Evolutionary conservation across 2,113 vertebrate species (phyloP).

Genomic region (Passerina amoena): DNA sequence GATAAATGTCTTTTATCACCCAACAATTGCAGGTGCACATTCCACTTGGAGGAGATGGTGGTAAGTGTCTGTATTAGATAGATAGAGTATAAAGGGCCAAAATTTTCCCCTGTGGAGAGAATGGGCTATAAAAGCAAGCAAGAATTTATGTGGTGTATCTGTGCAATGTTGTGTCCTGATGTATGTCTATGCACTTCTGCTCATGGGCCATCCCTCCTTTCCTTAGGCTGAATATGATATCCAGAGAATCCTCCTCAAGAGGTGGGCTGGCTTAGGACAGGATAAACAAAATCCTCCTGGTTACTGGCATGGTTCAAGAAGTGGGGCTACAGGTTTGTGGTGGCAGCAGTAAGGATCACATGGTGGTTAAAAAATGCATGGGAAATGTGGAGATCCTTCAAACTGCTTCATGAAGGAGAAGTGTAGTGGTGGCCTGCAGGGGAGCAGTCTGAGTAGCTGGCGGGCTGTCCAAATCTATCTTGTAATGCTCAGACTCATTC

Average conservation of each 20-base stretch:
- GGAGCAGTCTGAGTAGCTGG: not conserved
- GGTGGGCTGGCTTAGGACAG: not conserved
- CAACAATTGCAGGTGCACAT: slow-evolving; percentile 5
- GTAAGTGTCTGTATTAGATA: not conserved
- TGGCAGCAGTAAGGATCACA: not conserved
- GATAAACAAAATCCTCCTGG: not conserved
- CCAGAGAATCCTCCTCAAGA: not conserved
- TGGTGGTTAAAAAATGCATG: not conserved
- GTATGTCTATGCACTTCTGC: not conserved
- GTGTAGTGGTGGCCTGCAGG: not conserved
- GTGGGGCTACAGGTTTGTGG: not conserved
- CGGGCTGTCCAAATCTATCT: not conserved
- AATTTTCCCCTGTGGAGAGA: not conserved
- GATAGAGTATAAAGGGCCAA: not conserved
- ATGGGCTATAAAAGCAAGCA: not conserved
- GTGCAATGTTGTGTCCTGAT: not conserved
- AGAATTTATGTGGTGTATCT: not conserved
- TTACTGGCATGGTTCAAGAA: not conserved
- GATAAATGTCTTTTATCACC: slow-evolving; percentile 39
- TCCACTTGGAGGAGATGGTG: not conserved
- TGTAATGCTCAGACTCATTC: not conserved
- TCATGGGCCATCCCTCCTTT: not conserved
- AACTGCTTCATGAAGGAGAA: not conserved
- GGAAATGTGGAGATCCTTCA: not conserved
- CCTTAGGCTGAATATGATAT: not conserved